A percentile compares a stretch with the other conserved stretches of the same genome.
Evolutionary conservation across 2,113 vertebrate genomes (phyloP).

Genomic region (Hippocampus barbouri): DNA sequence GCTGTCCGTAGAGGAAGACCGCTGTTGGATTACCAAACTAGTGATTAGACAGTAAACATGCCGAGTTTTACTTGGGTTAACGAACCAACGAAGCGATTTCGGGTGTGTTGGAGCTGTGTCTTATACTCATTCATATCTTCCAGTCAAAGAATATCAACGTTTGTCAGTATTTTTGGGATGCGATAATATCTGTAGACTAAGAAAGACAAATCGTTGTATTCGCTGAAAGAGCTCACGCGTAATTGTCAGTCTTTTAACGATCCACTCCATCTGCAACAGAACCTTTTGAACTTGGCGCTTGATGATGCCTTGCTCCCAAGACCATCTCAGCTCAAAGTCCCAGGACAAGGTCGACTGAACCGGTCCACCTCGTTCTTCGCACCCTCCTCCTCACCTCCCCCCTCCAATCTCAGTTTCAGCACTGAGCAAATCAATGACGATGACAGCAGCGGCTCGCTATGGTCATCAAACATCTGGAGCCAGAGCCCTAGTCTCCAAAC

Average conservation of each 20-base stretch:
- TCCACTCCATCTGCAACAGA: conserved; percentile 42
- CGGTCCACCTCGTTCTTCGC: conserved; percentile 57
- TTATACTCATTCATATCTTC: background rate
- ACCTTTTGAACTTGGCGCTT: conserved; percentile 50
- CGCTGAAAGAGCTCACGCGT: background rate
- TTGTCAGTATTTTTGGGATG: background rate
- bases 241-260: conserved; percentile 13
- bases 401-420: conserved; percentile 50
- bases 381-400: conserved; percentile 38
- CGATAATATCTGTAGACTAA: background rate
- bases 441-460: conserved; percentile 46
- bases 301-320: conserved; percentile 46
- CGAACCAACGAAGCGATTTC: background rate
- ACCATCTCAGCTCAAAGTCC: conserved; percentile 40
- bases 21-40: conserved; percentile 1
- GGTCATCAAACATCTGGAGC: conserved; percentile 71
- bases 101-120: background rate
- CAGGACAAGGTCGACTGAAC: conserved; percentile 47
- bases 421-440: conserved; percentile 57
- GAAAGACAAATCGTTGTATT: background rate
- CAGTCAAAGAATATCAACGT: background rate
- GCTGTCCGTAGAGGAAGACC: background rate
- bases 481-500: conserved; percentile 42
- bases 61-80: background rate
- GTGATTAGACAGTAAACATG: conserved; percentile 8